Percentiles rank a stretch among this genome's conserved stretches.
Conservation (phyloP, 2,113 vertebrate genomes). For the Micronycteris hirsuta region DNA sequence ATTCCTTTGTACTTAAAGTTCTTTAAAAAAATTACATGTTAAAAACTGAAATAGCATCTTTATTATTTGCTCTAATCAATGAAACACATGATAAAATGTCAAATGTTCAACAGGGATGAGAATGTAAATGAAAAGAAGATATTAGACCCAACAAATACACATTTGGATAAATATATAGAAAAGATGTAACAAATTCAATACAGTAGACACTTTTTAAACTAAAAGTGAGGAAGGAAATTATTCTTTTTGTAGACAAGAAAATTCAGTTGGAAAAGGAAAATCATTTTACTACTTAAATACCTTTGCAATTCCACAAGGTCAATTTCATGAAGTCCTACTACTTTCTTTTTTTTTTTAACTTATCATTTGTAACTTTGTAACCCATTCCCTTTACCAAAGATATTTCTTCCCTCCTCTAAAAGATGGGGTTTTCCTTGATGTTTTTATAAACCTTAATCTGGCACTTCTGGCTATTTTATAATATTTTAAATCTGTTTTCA, state of each 20-base stretch:
- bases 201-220: neutral
- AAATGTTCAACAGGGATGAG: neutral
- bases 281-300: neutral
- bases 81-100: neutral
- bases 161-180: neutral
- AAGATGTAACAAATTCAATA: neutral
- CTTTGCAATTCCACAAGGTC: neutral
- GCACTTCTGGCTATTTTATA: neutral
- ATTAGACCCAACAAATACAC: neutral
- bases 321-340: neutral
- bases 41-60: neutral
- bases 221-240: neutral
- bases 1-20: neutral
- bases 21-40: neutral
- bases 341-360: neutral
- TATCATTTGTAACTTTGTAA: neutral
- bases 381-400: neutral
- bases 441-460: neutral
- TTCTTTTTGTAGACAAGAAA: neutral
- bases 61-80: neutral
- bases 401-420: neutral
- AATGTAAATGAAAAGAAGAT: neutral
- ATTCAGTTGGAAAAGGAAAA: neutral
- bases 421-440: neutral
- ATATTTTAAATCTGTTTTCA: neutral